Base-by-base conservation (phyloP, 2,888 invertebrate species). In the Brenthis ino region DNA sequence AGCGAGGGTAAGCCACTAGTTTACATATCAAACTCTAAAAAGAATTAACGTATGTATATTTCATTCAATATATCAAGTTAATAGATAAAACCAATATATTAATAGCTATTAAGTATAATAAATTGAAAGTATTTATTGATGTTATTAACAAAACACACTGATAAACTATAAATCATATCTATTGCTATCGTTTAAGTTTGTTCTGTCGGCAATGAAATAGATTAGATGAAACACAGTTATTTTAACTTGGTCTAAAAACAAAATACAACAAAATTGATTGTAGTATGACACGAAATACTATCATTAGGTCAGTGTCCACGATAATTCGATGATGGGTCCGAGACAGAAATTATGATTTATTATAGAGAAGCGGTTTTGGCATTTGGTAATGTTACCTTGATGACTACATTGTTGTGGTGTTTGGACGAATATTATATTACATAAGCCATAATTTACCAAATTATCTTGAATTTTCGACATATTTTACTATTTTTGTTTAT, bases 311-410 rank as follows among this genome's bases (percentile, higher is more conserved):
- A 67, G 67, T 69, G 71, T 69, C 71, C 63, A 70, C 60, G 66
- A 73, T 75, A 76, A 75, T 76, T 73, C 67, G 75, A 67, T 72
- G 75, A 74, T 72, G 67, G 65, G 67, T 64, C 58, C 51, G 68
- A 66, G 63, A 60, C 70, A 66, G 28, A 58, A 37, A 56, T 57
- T 69, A 70, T 70, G 72, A 75, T 72, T 72, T 70, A 73, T 73
- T 67, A 67, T 71, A 56, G 8, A 53, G 24, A n/a, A 67, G 8
- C 37, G 48, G 48, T 48, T 48, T 58, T 16, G 48, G 12, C 33
- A n/a, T 50, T 60, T 50, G 28, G 28, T 60, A 60, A 60, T 60
- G 28, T 12, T 50, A 50, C 48, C 60, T 50, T 60, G 11, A 60
- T 50, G 24, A 6, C 3, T 50, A n/a, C 14, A 8, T 47, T 28